Conservation (phyloP, 1,140 invertebrate genomes). For the Cydia pomonella region DNA sequence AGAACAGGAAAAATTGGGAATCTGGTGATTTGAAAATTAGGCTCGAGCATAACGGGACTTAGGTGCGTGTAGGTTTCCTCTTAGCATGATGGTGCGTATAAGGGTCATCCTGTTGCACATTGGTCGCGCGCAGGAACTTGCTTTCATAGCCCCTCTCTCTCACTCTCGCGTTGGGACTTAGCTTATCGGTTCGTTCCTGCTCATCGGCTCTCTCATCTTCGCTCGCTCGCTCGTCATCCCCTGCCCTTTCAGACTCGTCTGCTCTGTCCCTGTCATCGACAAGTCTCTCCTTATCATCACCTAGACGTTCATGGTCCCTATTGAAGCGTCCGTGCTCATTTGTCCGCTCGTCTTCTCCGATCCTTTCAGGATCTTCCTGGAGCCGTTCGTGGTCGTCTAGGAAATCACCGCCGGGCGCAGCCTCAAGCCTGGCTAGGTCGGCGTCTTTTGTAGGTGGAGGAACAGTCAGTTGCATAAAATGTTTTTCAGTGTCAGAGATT, state of each 20-base stretch:
- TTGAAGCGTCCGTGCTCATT: constrained; percentile 37
- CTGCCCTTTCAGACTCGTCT: constrained; percentile 45
- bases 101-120: constrained; percentile 59
- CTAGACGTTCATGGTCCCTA: constrained; percentile 30
- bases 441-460: constrained; percentile 56
- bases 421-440: constrained; percentile 56
- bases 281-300: constrained; percentile 1
- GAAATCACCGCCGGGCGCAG: constrained; percentile 51
- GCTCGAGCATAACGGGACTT: constrained; percentile 6
- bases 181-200: constrained; percentile 56
- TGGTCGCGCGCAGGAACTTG: constrained; percentile 60
- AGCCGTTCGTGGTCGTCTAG: constrained; percentile 62
- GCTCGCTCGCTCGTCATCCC: constrained; percentile 50
- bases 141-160: constrained; percentile 60
- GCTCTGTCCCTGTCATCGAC: constrained; percentile 37
- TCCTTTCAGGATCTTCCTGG: constrained; percentile 43
- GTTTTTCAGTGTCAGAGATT: constrained; percentile 62
- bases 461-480: constrained; percentile 52
- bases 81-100: constrained; percentile 33
- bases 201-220: constrained; percentile 54
- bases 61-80: constrained; percentile 1
- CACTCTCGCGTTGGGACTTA: constrained; percentile 64
- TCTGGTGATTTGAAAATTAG: not conserved
- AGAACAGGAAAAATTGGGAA: not conserved
- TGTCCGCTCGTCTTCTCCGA: constrained; percentile 36